phyloP scores from a whole-genome alignment of 2,113 vertebrate genomes.

The Orthochromis indermauri region DNA sequence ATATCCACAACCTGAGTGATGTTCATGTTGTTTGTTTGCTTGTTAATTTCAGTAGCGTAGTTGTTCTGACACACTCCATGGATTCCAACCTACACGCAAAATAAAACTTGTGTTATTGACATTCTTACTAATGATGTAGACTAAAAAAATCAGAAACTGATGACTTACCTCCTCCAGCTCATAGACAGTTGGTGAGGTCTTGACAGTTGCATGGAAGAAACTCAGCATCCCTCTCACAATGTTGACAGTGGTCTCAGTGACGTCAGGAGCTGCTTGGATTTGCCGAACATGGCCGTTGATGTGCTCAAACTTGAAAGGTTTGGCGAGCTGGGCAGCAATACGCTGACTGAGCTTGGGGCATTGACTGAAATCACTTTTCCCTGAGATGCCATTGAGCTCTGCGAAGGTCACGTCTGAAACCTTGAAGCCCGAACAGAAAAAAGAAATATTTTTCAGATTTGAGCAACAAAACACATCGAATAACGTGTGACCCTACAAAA shows the following conservation, averaged over 20 bases:
- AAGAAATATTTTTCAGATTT: accelerated
- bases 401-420: constrained; percentile 58
- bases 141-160: neutral
- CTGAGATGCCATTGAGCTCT: constrained; percentile 67
- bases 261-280: constrained; percentile 46
- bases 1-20: constrained; percentile 66
- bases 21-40: constrained; percentile 29
- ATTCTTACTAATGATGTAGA: neutral
- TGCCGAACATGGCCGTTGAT: constrained; percentile 48
- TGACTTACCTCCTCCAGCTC: constrained; percentile 65
- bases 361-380: constrained; percentile 26
- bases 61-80: constrained; percentile 67
- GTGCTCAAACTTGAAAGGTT: constrained; percentile 65
- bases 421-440: constrained; percentile 25
- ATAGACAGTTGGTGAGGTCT: constrained; percentile 67
- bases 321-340: constrained; percentile 47
- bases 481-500: neutral
- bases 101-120: neutral
- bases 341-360: constrained; percentile 48
- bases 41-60: constrained; percentile 54
- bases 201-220: constrained; percentile 70
- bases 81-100: constrained; percentile 53
- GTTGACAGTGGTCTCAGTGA: constrained; percentile 67
- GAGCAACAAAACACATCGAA: neutral
- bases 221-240: constrained; percentile 70